phyloP scores from a whole-genome alignment of 2,113 vertebrate species.

The Ophthalmotilapia sp. region DNA sequence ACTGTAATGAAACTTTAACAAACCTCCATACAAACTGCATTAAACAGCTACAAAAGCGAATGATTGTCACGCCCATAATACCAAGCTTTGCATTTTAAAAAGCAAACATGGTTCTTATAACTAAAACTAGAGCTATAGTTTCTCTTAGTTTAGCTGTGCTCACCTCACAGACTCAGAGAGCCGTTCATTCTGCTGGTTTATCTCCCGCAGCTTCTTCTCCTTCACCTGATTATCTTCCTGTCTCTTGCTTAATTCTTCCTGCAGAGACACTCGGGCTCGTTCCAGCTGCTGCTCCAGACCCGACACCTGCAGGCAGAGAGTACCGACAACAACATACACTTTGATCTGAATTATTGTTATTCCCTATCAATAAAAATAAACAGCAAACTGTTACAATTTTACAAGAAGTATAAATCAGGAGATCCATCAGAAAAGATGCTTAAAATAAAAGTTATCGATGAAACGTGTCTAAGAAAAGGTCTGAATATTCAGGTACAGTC shows the following conservation, averaged over 20 bases:
- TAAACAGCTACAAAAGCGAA: neutral
- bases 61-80: neutral
- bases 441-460: neutral
- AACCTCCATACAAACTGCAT: neutral
- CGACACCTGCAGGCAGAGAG: conserved; percentile 72
- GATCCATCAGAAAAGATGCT: accelerated
- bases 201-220: conserved; percentile 64
- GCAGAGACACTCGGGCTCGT: conserved; percentile 68
- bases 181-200: conserved; percentile 68
- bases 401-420: neutral
- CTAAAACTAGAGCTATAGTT: neutral
- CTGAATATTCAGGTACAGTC: neutral
- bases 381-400: neutral
- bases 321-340: neutral
- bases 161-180: conserved; percentile 77
- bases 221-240: conserved; percentile 65
- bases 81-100: neutral
- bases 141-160: neutral
- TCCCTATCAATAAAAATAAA: neutral
- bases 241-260: conserved; percentile 71
- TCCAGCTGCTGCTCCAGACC: conserved; percentile 83
- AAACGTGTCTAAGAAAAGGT: accelerated
- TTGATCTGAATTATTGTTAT: neutral
- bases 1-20: neutral
- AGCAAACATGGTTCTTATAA: neutral